Percentiles rank a stretch among this genome's conserved stretches.
Conservation (phyloP, 2,113 vertebrate species). For the Dunckerocampus dactyliophorus region DNA sequence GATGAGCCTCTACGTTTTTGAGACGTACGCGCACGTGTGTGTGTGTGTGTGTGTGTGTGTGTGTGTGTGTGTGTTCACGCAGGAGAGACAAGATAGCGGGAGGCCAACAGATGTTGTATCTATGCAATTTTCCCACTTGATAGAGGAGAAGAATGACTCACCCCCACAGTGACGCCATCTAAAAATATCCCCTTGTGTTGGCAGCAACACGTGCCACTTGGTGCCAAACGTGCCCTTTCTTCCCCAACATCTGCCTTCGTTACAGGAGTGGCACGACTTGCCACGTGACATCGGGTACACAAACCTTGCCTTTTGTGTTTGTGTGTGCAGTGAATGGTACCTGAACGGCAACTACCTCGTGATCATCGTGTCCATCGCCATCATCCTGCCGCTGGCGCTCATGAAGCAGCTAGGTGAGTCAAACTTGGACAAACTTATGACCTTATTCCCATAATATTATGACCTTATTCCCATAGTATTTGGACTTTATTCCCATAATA, state of each 20-base stretch:
- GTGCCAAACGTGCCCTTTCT: conserved; percentile 8
- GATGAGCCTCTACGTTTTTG: conserved; percentile 19
- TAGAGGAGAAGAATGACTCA: conserved; percentile 33
- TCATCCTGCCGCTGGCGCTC: conserved; percentile 92
- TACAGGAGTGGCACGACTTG: neutral
- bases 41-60: conserved; percentile 24
- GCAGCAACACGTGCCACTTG: neutral
- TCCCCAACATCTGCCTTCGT: neutral
- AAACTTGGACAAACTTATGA: too few species aligned
- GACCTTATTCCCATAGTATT: too few species aligned
- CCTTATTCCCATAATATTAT: too few species aligned
- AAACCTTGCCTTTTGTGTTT: conserved; percentile 18
- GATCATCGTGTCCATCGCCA: conserved; percentile 78
- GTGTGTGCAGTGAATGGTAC: conserved; percentile 81
- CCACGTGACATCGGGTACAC: neutral
- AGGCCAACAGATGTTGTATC: conserved; percentile 27
- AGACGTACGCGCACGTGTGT: conserved; percentile 12
- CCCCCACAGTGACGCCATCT: conserved; percentile 16
- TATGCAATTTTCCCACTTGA: conserved; percentile 25
- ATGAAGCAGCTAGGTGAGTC: conserved; percentile 93
- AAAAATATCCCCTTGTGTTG: conserved; percentile 41
- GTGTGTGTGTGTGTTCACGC: conserved; percentile 19
- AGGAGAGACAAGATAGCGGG: neutral
- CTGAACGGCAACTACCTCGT: conserved; percentile 86
- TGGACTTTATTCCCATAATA: too few species aligned